phyloP scores from a whole-genome alignment of 2,797 vertebrate species.

The Phaenicophaeus curvirostris region DNA sequence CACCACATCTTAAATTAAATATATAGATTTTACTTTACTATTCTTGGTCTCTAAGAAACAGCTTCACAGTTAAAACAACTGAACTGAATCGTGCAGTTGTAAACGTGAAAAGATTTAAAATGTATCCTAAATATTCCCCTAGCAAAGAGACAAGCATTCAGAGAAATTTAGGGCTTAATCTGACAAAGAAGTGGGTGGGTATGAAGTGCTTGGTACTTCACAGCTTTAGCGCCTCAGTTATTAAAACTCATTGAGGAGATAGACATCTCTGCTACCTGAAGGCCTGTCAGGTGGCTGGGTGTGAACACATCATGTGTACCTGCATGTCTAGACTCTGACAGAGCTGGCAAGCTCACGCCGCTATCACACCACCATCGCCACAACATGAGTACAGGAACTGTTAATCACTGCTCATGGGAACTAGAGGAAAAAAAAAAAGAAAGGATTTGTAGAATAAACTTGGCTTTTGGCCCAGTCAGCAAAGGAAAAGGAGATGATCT shows the following conservation, averaged over 20 bases:
- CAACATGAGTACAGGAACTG: neutral
- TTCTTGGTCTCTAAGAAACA: neutral
- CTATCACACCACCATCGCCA: neutral
- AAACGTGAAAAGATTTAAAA: slow-evolving; percentile 1
- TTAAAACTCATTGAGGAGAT: slow-evolving; percentile 31
- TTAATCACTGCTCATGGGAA: neutral
- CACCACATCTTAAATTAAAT: neutral
- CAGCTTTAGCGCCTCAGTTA: slow-evolving; percentile 22
- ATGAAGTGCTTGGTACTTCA: neutral
- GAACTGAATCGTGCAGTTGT: neutral
- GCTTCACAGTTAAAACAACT: neutral
- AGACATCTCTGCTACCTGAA: slow-evolving; percentile 42
- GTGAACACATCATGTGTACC: slow-evolving; percentile 20
- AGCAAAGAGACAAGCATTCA: neutral
- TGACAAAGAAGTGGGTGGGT: slow-evolving; percentile 5
- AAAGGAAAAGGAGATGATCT: neutral
- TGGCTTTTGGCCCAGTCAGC: neutral
- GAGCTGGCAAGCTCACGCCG: neutral
- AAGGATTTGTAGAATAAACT: neutral
- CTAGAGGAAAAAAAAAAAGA: neutral
- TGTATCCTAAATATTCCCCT: neutral
- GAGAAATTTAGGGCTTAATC: slow-evolving; percentile 15
- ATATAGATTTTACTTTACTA: neutral
- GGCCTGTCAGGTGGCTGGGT: slow-evolving; percentile 56
- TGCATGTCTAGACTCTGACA: slow-evolving; percentile 40